Conservation (phyloP, 2,113 vertebrate genomes). For the Forbesichthys agassizii region DNA sequence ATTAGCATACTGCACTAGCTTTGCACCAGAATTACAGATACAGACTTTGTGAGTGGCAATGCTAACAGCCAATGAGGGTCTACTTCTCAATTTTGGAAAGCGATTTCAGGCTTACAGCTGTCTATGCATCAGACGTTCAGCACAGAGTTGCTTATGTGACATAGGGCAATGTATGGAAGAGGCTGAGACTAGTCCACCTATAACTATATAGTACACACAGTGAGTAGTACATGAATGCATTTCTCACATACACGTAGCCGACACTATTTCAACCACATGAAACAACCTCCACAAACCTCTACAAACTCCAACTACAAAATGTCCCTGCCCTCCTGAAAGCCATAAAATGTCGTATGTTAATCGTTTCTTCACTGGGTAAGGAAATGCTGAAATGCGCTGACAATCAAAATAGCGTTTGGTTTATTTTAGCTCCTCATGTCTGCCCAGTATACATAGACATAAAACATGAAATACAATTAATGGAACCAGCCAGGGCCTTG, state of each 20-base stretch:
- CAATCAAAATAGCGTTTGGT: conserved; percentile 65
- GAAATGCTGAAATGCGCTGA: conserved; percentile 64
- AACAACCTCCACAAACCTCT: conserved; percentile 29
- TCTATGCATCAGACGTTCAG: no score
- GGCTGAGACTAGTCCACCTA: no score
- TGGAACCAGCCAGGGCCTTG: conserved; percentile 40
- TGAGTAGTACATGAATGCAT: no score
- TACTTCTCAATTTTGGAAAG: no score
- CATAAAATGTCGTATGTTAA: conserved; percentile 59
- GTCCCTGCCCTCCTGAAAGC: conserved; percentile 52
- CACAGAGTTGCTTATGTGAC: no score
- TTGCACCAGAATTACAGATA: no score
- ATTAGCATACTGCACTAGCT: no score
- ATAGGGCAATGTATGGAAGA: no score
- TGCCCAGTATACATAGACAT: conserved; percentile 56
- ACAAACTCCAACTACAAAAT: conserved; percentile 12
- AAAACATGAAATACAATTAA: conserved; percentile 63
- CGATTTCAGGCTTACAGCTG: no score
- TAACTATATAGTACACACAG: no score
- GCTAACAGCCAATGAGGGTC: no score
- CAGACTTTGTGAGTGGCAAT: no score
- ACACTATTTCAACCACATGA: conserved; percentile 64
- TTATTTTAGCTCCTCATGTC: conserved; percentile 68
- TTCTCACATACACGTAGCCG: neutral
- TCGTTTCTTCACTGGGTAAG: conserved; percentile 54